Evolutionary conservation across 2,888 invertebrate species (phyloP), one percentile per base, ranked within the genome.

Genomic region (Smittia aterrima): DNA sequence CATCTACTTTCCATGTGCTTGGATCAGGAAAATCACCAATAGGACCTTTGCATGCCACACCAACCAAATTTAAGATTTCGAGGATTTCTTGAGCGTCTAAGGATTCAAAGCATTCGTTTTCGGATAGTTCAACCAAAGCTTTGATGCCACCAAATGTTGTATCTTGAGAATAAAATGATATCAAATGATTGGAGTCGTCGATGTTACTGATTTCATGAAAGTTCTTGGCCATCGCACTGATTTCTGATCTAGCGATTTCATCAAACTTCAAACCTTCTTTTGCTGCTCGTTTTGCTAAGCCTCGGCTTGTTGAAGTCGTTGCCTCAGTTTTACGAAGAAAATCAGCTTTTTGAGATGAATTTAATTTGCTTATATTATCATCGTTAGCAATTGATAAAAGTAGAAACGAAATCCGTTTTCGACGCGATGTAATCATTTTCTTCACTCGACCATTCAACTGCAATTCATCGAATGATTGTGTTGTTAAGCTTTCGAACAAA

Each of bases 11-110:
- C 66, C 66, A 66, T 9, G 32, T 66, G 16, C 20, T 20, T 20
- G 66, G 38, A 66, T 66, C 66, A 16, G 66, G 66, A 40, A 66
- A 66, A 11, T 66, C 66, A 66, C 66, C 38, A 6, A 66, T 16
- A 20, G 66, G 66, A 40, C 66, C 32, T 1, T 4, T 66, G 66
- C 66, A 66, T 1, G 66, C 66, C 4, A 66, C 66, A 20, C 66
- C 66, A 7, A 66, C 66, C 1, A 66, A 2, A 20, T 66, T 66
- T 3, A 66, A 4, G 2, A 66, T 16, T 22, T 66, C 22, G 32
- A 66, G 38, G 1, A 66, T 32, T 1, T 66, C 66, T 11, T 20
- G 1, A 18, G 22, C 66, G 1, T 16, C 20, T 0, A 66, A 18
- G 9, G 9, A 38, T 0, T 16, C 1, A 20, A 66, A 66, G 7